Evolutionary conservation across 2,113 vertebrate genomes (phyloP), one percentile per base, ranked within the genome.

Genomic region (Tragelaphus imberbis): DNA sequence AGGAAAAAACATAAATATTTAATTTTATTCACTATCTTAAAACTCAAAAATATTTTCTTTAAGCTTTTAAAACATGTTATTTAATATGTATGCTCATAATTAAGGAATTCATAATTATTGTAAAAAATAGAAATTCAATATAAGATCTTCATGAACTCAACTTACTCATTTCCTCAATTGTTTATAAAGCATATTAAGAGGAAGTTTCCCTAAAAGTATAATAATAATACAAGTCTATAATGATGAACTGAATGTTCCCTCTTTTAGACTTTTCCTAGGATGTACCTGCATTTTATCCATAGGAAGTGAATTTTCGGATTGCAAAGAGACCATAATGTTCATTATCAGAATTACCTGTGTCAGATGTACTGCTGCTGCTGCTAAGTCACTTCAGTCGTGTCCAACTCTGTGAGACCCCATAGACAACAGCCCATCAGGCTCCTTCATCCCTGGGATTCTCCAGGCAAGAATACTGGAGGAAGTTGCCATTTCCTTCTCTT

Each of bases 331-430:
- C 1, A 25, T 19, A 25, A 28, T 91, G 23, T 59, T 91, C 13
- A 40, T 59, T 94, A 51, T 33, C n/a, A 58, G 33, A 87, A 79
- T 84, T 13, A 68, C 51, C 63, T 58, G 21, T 53, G 58, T 25
- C 63, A 68, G 63, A 53, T 36, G 10, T 33, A 4, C 77, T 40
- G 68, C 19, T 71, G 19, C n/a, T 23, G 7, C 68, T 23, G n/a
- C 36, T 71, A 12, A 40, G 68, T 40, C 5, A 0, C 19, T 12
- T 71, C 19, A 40, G 68, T 3, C 0, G 0, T 40, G 10, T 71
- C n/a, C 0, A 5, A 23, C 68, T 40, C 68, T 40, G 19, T 71
- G 19, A 0, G 4, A 23, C 4, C n/a, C 68, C 19, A 23, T 3
- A 40, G 17, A 40, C 0, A 1, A n/a, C 19, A 71, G 68, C 68